Evolutionary conservation across 2,888 invertebrate species (phyloP).

Genomic region (Lasioglossum pauxillum): DNA sequence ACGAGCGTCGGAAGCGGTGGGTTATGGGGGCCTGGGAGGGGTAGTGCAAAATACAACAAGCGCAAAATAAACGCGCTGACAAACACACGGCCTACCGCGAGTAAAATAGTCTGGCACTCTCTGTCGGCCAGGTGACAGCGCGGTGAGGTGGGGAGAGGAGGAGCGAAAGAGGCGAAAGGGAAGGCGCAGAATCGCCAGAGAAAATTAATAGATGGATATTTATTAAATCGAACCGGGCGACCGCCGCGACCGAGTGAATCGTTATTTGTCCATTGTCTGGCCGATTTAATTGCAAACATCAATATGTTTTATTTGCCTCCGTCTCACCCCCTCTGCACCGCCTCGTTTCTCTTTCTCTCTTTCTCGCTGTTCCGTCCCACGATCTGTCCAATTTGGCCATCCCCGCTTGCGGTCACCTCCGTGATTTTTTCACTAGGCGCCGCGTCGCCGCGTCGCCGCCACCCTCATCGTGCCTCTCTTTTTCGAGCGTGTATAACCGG

Average conservation of each 20-base stretch:
- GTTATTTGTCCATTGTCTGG: slow-evolving; percentile 82
- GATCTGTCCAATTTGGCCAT: slow-evolving; percentile 15
- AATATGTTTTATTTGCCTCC: slow-evolving; percentile 80
- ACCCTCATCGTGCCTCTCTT: background rate
- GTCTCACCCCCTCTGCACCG: slow-evolving; percentile 57
- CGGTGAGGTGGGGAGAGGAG: slow-evolving; percentile 31
- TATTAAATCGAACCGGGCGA: slow-evolving; percentile 79
- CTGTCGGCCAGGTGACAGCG: slow-evolving; percentile 38
- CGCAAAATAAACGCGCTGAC: slow-evolving; percentile 73
- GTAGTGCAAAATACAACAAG: slow-evolving; percentile 56
- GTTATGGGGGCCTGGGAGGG: slow-evolving; percentile 31
- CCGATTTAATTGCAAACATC: slow-evolving; percentile 82
- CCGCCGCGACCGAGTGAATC: slow-evolving; percentile 70
- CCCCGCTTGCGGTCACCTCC: slow-evolving; percentile 38
- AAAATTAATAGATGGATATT: slow-evolving; percentile 78
- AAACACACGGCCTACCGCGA: slow-evolving; percentile 70
- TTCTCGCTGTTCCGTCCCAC: slow-evolving; percentile 23
- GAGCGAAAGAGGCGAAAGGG: slow-evolving; percentile 40
- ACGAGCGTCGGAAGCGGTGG: slow-evolving; percentile 69
- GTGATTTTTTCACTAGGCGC: slow-evolving; percentile 43
- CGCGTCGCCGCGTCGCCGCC: background rate
- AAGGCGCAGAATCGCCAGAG: slow-evolving; percentile 49
- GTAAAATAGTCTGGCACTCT: slow-evolving; percentile 73
- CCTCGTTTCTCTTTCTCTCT: slow-evolving; percentile 8
- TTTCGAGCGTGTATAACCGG: slow-evolving; percentile 54